Evolutionary conservation across 2,888 invertebrate genomes (phyloP), one percentile per base, ranked within the genome.

Genomic region (Sussaba pulchella): DNA sequence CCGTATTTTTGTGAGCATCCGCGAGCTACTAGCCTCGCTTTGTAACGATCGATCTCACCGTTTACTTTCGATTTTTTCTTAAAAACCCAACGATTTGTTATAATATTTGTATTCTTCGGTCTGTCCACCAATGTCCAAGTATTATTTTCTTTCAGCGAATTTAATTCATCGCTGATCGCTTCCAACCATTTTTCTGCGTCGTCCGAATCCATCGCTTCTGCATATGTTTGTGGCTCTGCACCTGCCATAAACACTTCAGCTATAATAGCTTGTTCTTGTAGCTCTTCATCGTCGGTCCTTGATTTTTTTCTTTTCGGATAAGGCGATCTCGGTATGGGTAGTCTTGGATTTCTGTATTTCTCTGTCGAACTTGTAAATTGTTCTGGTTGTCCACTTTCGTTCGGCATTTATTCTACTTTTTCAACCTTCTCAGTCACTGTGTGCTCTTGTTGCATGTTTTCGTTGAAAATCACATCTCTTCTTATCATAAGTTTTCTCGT

Each of bases 11-110:
- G 83, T 14, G 71, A 36, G 47, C 59, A 86, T 8, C 84, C 86
- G 50, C 81, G 78, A 19, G 78, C 82, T 4, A 86, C 85, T 9
- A 86, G 59, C 8, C 85, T 59, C 17, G 86, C 84, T 52, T 86
- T 87, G 41, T 74, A 85, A 9, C 63, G 57, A 59, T 83, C 83
- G 47, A 84, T 45, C 21, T 76, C 31, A 5, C 31, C 31, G 31
- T 31, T 31, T 31, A 6, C 31, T 31, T 31, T 31, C 6, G 6
- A 6, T 31, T 31, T 31, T 31, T 6, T 31, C 6, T 31, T 31
- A 6, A 31, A 31, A 31, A 31, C 31, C 31, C 31, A 31, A 31
- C 31, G 31, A 31, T 14, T 64, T 19, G 63, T 12, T 19, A 73
- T 73, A 4, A 72, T 19, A 31, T 72, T 59, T 19, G 19, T 52